phyloP scores from a whole-genome alignment of 2,888 invertebrate genomes.

The Drosophila koepferae region DNA sequence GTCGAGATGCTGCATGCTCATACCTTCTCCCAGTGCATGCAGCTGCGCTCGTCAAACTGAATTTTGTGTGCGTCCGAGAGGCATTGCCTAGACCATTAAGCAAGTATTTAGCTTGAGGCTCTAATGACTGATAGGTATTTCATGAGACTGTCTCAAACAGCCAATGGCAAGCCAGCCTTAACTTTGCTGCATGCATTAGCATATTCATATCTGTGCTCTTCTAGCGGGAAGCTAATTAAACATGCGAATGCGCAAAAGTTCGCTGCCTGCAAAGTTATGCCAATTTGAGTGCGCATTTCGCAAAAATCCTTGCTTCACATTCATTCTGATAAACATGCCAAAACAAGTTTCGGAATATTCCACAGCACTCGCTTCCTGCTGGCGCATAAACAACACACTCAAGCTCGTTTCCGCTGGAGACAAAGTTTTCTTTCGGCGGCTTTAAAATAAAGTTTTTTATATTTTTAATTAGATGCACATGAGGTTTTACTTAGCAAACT shows the following conservation, averaged over 20 bases:
- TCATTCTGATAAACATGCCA: slow-evolving; percentile 74
- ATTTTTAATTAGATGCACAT: slow-evolving; percentile 81
- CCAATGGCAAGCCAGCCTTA: background rate
- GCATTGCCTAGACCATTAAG: slow-evolving; percentile 15
- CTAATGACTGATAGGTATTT: slow-evolving; percentile 23
- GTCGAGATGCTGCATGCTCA: slow-evolving; percentile 17
- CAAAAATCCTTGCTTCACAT: slow-evolving; percentile 61
- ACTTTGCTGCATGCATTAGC: slow-evolving; percentile 13
- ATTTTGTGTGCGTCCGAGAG: slow-evolving; percentile 12
- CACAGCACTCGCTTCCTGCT: slow-evolving; percentile 43
- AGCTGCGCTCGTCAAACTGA: slow-evolving; percentile 44
- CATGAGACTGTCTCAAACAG: background rate
- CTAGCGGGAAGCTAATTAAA: slow-evolving; percentile 59
- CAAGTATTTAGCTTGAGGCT: slow-evolving; percentile 8
- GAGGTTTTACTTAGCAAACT: slow-evolving; percentile 76
- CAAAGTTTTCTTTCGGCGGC: slow-evolving; percentile 78
- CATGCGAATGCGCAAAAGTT: slow-evolving; percentile 48
- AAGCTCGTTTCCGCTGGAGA: slow-evolving; percentile 66
- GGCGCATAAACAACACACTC: slow-evolving; percentile 40
- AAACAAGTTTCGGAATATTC: slow-evolving; percentile 65
- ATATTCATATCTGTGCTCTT: slow-evolving; percentile 17
- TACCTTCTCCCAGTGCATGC: slow-evolving; percentile 7
- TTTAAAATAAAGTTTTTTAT: slow-evolving; percentile 79
- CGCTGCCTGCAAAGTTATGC: slow-evolving; percentile 60
- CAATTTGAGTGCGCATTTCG: slow-evolving; percentile 73